phyloP scores from a whole-genome alignment of 1,140 invertebrate species.

The Heliconius melpomene region DNA sequence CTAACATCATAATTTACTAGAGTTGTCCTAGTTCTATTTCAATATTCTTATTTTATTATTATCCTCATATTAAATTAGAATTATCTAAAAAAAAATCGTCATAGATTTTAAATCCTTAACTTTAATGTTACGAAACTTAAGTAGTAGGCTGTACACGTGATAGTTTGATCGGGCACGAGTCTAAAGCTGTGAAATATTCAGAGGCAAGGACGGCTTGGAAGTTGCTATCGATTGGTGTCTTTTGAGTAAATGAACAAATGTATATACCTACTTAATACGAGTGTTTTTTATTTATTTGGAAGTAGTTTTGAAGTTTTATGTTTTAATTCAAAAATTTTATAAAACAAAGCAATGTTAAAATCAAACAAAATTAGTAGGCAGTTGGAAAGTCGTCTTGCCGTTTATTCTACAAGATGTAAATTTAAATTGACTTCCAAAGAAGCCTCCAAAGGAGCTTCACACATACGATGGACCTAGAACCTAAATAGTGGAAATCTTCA shows the following conservation, averaged over 20 bases:
- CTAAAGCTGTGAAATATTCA: conserved; percentile 31
- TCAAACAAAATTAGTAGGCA: too few relatives aligned
- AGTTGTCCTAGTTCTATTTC: background rate
- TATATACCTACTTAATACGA: background rate
- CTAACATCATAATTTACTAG: background rate
- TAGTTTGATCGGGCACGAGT: conserved; percentile 12
- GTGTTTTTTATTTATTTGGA: background rate
- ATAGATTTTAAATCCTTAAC: background rate
- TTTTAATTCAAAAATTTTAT: too few relatives aligned
- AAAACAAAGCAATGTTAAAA: too few relatives aligned
- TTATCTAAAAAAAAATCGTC: background rate
- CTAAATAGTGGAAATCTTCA: too few relatives aligned
- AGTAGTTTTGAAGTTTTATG: background rate
- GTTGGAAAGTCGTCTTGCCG: too few relatives aligned
- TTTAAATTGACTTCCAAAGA: too few relatives aligned
- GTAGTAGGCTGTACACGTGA: background rate
- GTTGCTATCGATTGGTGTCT: conserved; percentile 28
- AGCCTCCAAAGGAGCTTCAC: too few relatives aligned
- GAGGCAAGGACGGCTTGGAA: conserved; percentile 22
- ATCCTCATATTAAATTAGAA: too few relatives aligned
- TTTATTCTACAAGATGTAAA: too few relatives aligned
- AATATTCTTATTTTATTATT: background rate
- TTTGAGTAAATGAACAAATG: conserved; percentile 10
- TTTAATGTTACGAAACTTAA: background rate
- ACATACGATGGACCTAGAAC: too few relatives aligned